Evolutionary conservation across 2,888 invertebrate species (phyloP).

Genomic region (Netelia melanura): DNA sequence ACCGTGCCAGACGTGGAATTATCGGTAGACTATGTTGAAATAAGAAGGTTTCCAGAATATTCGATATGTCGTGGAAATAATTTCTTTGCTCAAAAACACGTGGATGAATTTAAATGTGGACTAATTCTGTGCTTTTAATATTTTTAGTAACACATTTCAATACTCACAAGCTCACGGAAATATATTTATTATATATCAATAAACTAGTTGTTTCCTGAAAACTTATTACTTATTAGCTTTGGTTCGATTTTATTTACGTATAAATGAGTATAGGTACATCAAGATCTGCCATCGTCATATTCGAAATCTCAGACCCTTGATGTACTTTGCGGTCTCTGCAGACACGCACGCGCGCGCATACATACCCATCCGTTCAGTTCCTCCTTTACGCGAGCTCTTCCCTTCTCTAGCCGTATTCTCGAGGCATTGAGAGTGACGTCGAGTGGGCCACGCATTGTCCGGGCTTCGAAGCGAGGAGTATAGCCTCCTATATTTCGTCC

Average conservation of each 20-base stretch:
- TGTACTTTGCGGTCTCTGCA: slow-evolving; percentile 57
- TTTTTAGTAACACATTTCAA: background rate
- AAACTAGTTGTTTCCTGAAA: background rate
- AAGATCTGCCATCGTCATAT: slow-evolving; percentile 67
- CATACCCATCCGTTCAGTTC: slow-evolving; percentile 2
- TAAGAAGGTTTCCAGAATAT: too few relatives aligned
- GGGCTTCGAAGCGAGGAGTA: slow-evolving; percentile 74
- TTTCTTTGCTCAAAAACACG: too few relatives aligned
- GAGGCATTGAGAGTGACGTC: slow-evolving; percentile 81
- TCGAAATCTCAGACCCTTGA: slow-evolving; percentile 74
- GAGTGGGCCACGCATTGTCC: slow-evolving; percentile 78
- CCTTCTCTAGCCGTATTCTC: slow-evolving; percentile 59
- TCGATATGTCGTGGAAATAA: too few relatives aligned
- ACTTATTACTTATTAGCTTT: background rate
- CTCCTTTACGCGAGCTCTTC: slow-evolving; percentile 55
- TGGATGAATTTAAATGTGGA: too few relatives aligned
- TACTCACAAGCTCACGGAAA: background rate
- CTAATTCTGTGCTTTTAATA: too few relatives aligned
- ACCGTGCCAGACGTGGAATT: too few relatives aligned
- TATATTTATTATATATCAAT: background rate
- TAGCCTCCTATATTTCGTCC: slow-evolving; percentile 58
- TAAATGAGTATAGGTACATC: background rate
- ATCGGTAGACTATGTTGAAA: too few relatives aligned
- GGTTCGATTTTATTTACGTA: background rate
- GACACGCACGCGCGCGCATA: slow-evolving; percentile 26